Percentiles rank a stretch among this genome's conserved stretches.
Conservation (phyloP, 1,140 invertebrate species). For the Agrypnia vestita region DNA sequence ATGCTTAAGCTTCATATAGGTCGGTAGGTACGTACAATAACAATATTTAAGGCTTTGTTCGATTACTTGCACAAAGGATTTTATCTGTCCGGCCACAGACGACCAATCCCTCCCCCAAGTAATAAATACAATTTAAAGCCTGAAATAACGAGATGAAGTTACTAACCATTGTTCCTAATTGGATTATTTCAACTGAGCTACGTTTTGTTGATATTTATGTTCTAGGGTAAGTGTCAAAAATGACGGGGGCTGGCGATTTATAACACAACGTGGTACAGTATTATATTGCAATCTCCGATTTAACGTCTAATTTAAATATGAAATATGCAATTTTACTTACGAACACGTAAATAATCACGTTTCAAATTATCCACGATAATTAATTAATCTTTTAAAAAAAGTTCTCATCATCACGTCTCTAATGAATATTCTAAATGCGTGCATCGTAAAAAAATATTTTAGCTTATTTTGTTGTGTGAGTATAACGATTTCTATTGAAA, state of each 20-base stretch:
- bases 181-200: not conserved
- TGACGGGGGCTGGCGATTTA: not conserved
- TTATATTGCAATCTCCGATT: not conserved
- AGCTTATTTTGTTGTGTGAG: not conserved
- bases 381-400: too few species aligned
- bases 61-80: constrained; percentile 35
- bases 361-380: too few species aligned
- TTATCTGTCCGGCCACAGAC: constrained; percentile 8
- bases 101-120: not conserved
- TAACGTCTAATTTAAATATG: not conserved
- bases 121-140: constrained; percentile 10
- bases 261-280: not conserved
- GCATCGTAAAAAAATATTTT: too few species aligned
- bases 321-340: not conserved
- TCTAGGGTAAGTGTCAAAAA: not conserved
- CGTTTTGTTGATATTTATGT: not conserved
- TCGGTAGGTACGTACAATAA: not conserved
- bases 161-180: not conserved
- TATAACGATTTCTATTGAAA: not conserved
- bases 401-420: too few species aligned
- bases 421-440: too few species aligned
- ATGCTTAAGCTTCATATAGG: not conserved
- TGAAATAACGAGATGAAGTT: constrained; percentile 20
- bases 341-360: too few species aligned
- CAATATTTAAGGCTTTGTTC: constrained; percentile 27